Percentiles rank a stretch among this genome's conserved stretches.
phyloP scores from a whole-genome alignment of 2,888 invertebrate genomes.

The Orthosia gothica region DNA sequence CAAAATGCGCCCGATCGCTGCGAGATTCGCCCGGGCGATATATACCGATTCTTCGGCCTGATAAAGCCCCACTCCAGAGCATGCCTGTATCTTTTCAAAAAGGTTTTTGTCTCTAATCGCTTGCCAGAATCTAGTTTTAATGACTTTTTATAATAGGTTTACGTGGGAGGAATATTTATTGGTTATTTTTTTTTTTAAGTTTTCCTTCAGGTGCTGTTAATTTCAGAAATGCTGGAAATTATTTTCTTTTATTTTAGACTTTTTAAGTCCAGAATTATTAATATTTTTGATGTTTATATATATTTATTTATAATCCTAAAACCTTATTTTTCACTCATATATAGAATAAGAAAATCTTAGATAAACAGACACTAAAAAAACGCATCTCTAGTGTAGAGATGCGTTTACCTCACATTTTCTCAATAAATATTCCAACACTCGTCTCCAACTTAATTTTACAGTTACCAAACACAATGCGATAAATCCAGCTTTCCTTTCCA shows the following conservation, averaged over 20 bases:
- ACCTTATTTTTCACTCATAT: not conserved
- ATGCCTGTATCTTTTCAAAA: conserved; percentile 85
- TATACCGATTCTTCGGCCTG: conserved; percentile 76
- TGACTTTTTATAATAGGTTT: conserved; percentile 82
- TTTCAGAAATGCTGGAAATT: not conserved
- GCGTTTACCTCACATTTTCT: not conserved
- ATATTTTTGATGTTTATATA: too few relatives aligned
- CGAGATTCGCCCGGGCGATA: conserved; percentile 79
- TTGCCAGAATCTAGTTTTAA: conserved; percentile 81
- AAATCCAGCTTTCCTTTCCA: not conserved
- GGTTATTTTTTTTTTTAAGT: conserved; percentile 34
- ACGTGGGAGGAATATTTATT: conserved; percentile 74
- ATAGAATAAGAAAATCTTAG: not conserved
- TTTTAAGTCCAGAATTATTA: too few relatives aligned
- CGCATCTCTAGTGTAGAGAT: too few relatives aligned
- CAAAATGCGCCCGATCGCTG: conserved; percentile 82
- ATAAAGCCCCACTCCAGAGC: conserved; percentile 76
- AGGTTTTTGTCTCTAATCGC: conserved; percentile 83
- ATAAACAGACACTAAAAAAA: too few relatives aligned
- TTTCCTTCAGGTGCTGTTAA: conserved; percentile 29
- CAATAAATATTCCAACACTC: not conserved
- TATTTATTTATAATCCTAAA: too few relatives aligned
- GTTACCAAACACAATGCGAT: not conserved
- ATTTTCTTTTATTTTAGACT: too few relatives aligned
- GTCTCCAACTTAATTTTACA: not conserved